Evolutionary conservation across 2,888 invertebrate genomes (phyloP).

Genomic region (Tiliacea citrago): DNA sequence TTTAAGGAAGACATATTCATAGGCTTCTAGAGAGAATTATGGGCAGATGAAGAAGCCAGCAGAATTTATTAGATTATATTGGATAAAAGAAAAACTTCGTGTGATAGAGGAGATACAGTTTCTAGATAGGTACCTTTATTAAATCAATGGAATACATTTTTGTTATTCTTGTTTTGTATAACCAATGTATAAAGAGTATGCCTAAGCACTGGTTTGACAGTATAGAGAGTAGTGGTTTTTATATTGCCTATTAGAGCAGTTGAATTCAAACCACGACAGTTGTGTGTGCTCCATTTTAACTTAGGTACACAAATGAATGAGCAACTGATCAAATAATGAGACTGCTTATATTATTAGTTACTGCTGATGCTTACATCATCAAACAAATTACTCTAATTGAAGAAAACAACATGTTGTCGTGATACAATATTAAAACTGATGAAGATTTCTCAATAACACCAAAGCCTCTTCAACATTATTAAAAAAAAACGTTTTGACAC

Average conservation of each 20-base stretch:
- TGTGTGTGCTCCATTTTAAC: background rate
- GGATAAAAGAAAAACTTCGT: background rate
- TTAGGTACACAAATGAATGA: slow-evolving; percentile 1
- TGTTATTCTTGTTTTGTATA: background rate
- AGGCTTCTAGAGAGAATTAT: background rate
- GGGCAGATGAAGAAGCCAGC: background rate
- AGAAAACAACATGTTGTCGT: background rate
- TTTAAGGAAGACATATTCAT: background rate
- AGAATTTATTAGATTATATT: background rate
- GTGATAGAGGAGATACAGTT: background rate
- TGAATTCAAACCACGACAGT: background rate
- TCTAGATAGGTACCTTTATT: background rate
- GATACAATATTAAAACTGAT: background rate
- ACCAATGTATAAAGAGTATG: background rate
- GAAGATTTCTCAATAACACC: slow-evolving; percentile 38
- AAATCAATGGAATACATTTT: background rate
- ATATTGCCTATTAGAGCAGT: background rate
- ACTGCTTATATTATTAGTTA: too few relatives aligned
- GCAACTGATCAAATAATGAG: slow-evolving; percentile 35
- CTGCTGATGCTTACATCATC: too few relatives aligned
- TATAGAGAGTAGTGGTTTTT: background rate
- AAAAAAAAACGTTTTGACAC: slow-evolving; percentile 32
- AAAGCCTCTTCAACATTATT: slow-evolving; percentile 14
- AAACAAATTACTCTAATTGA: background rate
- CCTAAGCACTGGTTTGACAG: background rate